Evolutionary conservation across 1,140 invertebrate species (phyloP).

Genomic region (Thalassaphorura encarpata): DNA sequence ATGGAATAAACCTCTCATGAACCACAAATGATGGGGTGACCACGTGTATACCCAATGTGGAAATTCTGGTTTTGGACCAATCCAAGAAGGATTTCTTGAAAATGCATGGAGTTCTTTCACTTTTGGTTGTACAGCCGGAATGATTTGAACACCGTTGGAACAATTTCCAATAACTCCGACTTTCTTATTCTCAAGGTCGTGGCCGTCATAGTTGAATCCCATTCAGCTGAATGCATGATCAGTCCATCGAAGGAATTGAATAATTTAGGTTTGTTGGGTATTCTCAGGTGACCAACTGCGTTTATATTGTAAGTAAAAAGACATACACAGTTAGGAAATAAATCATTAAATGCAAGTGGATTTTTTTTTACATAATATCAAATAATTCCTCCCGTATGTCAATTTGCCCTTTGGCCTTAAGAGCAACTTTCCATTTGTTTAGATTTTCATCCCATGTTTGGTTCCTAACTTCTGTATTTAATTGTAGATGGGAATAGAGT

Average conservation of each 20-base stretch:
- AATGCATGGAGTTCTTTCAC: conserved; percentile 20
- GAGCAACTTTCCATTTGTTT: conserved; percentile 14
- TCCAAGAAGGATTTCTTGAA: conserved; percentile 15
- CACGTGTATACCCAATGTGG: no score
- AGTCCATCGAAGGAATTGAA: conserved; percentile 12
- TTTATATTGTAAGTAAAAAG: conserved; percentile 5
- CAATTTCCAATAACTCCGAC: conserved; percentile 24
- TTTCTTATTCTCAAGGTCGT: conserved; percentile 11
- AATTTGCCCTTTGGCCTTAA: not conserved
- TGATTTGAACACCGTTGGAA: conserved; percentile 20
- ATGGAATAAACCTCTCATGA: not conserved
- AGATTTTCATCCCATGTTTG: conserved; percentile 11
- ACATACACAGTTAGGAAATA: no score
- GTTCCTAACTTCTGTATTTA: conserved; percentile 14
- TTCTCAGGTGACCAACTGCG: conserved; percentile 10
- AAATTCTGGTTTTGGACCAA: conserved; percentile 3
- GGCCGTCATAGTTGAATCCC: conserved; percentile 17
- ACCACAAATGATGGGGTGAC: no score
- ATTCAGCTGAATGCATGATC: conserved; percentile 16
- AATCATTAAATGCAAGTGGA: no score
- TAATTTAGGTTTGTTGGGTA: conserved; percentile 17
- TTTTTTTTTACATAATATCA: conserved; percentile 15
- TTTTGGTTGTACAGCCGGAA: conserved; percentile 14
- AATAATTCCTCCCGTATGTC: not conserved
- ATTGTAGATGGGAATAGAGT: conserved; percentile 9